Conservation (phyloP, 1,140 invertebrate genomes). For the Periplaneta americana region DNA sequence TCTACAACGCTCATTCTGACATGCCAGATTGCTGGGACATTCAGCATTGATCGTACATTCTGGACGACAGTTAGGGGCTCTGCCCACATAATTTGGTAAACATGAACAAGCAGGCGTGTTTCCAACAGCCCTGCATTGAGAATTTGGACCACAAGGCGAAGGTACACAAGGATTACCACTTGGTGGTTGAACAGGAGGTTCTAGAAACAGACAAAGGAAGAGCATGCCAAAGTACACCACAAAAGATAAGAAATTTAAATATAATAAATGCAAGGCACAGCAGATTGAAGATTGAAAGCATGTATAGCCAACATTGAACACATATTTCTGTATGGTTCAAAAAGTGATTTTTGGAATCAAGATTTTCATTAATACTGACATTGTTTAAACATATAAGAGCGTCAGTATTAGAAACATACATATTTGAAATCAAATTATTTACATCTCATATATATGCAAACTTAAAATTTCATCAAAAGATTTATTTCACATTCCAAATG, state of each 20-base stretch:
- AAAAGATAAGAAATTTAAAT: background rate
- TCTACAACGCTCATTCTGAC: conserved; percentile 65
- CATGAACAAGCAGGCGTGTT: conserved; percentile 70
- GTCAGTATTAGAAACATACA: too few relatives aligned
- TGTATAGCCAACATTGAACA: background rate
- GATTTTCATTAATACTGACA: too few relatives aligned
- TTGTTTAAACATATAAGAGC: too few relatives aligned
- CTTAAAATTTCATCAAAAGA: too few relatives aligned
- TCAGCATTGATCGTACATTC: conserved; percentile 72
- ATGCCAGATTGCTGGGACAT: conserved; percentile 66
- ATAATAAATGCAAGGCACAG: background rate
- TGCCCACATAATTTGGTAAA: conserved; percentile 61
- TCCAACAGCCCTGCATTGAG: conserved; percentile 62
- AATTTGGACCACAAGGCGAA: conserved; percentile 76
- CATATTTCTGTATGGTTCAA: too few relatives aligned
- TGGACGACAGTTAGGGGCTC: conserved; percentile 69
- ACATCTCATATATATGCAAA: too few relatives aligned
- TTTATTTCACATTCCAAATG: too few relatives aligned
- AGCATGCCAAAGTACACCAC: background rate
- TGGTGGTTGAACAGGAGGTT: conserved; percentile 34
- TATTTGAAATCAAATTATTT: too few relatives aligned
- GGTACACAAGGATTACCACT: conserved; percentile 60
- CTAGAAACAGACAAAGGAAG: conserved; percentile 34
- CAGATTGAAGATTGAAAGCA: background rate
- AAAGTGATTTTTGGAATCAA: too few relatives aligned